Conservation (phyloP, 1,140 invertebrate genomes). For the Branchinecta lindahli region DNA sequence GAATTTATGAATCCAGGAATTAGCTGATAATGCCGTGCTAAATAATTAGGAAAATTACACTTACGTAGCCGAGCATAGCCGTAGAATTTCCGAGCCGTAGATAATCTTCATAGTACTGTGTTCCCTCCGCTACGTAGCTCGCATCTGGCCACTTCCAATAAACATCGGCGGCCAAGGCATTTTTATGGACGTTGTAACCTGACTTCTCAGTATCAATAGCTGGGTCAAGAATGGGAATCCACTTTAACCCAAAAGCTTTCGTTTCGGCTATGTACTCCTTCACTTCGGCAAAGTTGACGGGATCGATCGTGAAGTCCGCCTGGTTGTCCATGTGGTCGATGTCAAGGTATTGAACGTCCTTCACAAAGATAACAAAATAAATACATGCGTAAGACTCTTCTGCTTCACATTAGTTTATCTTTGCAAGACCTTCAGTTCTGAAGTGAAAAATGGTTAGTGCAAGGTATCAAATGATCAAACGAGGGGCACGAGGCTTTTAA, state of each 20-base stretch:
- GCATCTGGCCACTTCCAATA: slow-evolving; percentile 19
- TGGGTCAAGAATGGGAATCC: slow-evolving; percentile 31
- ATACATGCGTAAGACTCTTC: too few relatives aligned
- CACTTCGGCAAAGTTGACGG: slow-evolving; percentile 27
- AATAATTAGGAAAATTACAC: not conserved
- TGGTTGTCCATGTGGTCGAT: slow-evolving; percentile 34
- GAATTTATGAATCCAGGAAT: too few relatives aligned
- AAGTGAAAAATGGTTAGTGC: too few relatives aligned
- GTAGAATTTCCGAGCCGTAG: not conserved
- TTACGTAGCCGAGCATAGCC: slow-evolving; percentile 19
- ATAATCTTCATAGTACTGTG: not conserved
- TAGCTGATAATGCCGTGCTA: not conserved
- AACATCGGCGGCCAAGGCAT: slow-evolving; percentile 23
- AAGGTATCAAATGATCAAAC: too few relatives aligned
- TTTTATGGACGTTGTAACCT: slow-evolving; percentile 14
- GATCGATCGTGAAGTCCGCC: slow-evolving; percentile 33
- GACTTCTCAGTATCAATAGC: slow-evolving; percentile 17
- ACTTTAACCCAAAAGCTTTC: slow-evolving; percentile 29
- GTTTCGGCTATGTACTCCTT: slow-evolving; percentile 32
- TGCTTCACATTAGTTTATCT: too few relatives aligned
- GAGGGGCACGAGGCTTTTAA: too few relatives aligned
- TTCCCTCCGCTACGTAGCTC: slow-evolving; percentile 11
- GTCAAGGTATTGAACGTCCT: slow-evolving; percentile 35
- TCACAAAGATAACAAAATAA: not conserved
- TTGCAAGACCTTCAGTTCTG: too few relatives aligned